Conservation (phyloP, 2,888 invertebrate species). For the Caenorhabditis japonica region DNA sequence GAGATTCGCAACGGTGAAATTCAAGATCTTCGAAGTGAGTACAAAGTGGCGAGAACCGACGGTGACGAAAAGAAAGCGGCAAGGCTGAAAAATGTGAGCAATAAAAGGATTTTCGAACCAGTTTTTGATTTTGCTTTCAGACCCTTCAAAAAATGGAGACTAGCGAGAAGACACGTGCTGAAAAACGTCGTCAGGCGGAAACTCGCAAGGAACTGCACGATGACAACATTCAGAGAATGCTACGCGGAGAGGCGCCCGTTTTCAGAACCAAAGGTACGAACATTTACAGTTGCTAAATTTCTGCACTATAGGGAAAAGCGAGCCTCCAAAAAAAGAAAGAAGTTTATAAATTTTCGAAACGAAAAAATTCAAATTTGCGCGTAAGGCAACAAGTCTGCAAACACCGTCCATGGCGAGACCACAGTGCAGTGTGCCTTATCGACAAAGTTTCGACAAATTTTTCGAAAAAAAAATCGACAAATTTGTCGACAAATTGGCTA, state of each 20-base stretch:
- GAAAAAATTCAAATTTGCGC: no score
- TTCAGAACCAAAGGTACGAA: slow-evolving; percentile 61
- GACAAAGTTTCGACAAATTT: no score
- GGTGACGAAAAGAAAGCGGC: slow-evolving; percentile 39
- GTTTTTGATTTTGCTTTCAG: slow-evolving; percentile 19
- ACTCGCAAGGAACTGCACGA: slow-evolving; percentile 63
- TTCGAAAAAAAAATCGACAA: no score
- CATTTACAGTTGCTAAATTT: neutral
- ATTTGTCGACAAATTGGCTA: no score
- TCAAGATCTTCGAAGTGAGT: slow-evolving; percentile 41
- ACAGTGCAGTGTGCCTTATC: no score
- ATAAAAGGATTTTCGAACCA: neutral
- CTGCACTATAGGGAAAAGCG: no score
- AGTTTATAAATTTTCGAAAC: no score
- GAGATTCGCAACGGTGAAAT: slow-evolving; percentile 66
- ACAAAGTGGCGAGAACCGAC: slow-evolving; percentile 16
- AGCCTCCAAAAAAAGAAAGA: no score
- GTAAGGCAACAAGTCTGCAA: no score
- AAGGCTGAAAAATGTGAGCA: slow-evolving; percentile 37
- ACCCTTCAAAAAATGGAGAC: slow-evolving; percentile 51
- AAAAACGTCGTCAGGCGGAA: slow-evolving; percentile 62
- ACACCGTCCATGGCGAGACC: no score
- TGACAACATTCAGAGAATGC: slow-evolving; percentile 72
- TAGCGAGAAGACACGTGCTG: slow-evolving; percentile 50
- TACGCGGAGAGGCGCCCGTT: slow-evolving; percentile 63